These are phyloP conservation scores for Plutomurus gul DNA, from an alignment of 1,140 invertebrate species.

Conservation along the genomic window DNA sequence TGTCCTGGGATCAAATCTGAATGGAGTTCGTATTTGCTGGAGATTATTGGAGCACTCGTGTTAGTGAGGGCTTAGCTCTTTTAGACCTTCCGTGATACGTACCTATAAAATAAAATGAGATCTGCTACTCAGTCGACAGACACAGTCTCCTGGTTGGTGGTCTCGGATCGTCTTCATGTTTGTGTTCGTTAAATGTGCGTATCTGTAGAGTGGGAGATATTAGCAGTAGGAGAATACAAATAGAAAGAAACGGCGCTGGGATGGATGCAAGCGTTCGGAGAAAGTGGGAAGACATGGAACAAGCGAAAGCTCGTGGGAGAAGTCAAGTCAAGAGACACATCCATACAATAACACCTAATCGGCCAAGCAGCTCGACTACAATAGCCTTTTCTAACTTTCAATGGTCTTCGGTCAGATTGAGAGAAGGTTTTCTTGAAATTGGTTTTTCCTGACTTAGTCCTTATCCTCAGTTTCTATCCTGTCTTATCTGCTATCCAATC, in stretches of 20 bases:
- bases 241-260: not conserved
- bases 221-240: too few species aligned
- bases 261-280: not conserved
- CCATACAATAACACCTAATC: slow-evolving; percentile 24
- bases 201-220: too few species aligned
- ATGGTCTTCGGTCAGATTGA: slow-evolving; percentile 20
- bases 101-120: slow-evolving; percentile 24
- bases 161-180: not conserved
- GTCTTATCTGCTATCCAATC: too few species aligned
- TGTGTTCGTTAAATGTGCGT: too few species aligned
- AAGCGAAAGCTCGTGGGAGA: not conserved
- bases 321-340: slow-evolving; percentile 10
- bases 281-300: too few species aligned
- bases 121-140: not conserved
- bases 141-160: not conserved
- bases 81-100: not conserved
- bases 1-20: slow-evolving; percentile 18
- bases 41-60: slow-evolving; percentile 11
- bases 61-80: not conserved
- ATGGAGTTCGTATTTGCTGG: not conserved
- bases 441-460: slow-evolving; percentile 4
- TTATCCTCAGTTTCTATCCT: not conserved
- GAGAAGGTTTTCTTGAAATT: slow-evolving; percentile 19
- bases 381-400: slow-evolving; percentile 18
- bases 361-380: slow-evolving; percentile 7